Base-by-base conservation (phyloP, 2,113 vertebrate genomes). In the Pipa parva region DNA sequence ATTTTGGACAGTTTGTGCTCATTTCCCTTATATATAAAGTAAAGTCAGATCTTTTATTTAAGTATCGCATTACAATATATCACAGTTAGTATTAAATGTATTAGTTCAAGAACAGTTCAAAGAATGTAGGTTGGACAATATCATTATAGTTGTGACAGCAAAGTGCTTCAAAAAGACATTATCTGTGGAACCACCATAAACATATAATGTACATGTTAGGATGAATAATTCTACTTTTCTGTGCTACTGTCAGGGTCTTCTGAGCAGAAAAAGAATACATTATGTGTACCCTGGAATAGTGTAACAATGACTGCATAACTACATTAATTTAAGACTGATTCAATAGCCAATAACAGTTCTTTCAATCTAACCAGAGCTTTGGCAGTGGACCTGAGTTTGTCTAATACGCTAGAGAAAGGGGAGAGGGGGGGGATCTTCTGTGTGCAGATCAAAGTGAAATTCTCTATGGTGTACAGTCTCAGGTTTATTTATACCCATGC, bases 401-500 rank as follows among this genome's bases (percentile, higher is more conserved):
- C 15, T 9, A n/a, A 58, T 29, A 46, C 4, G 15, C 45, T 28
- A 17, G 8, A 15, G 7, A 42, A 17, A 15, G 18, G 5, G 33
- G 31, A 18, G 17, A 15, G 18, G 5, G 33, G 31, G 15, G 17
- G 52, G 26, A 20, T 56, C 52, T 28, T 17, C n/a, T n/a, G n/a
- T n/a, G n/a, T 42, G 13, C 39, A 42, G 17, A 22, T 17, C 28
- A 46, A 7, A 3, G 1, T 2, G 13, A 1, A 36, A 11, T 36
- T 15, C 1, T 10, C 3, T 1, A 12, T 18, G 37, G 7, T 6
- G 2, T 2, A 6, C 57, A 11, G 36, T 4, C 1, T 4, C 50
- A 31, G 22, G 31, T 6, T 21, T 22, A 18, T 5, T 93, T 81
- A 95, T 37, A 95, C 92, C 93, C 93, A 95, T 46, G 87, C 90